Percentiles rank a stretch among this genome's conserved stretches.
Conservation (phyloP, 1,140 invertebrate species). For the Temnothorax nylanderi region DNA sequence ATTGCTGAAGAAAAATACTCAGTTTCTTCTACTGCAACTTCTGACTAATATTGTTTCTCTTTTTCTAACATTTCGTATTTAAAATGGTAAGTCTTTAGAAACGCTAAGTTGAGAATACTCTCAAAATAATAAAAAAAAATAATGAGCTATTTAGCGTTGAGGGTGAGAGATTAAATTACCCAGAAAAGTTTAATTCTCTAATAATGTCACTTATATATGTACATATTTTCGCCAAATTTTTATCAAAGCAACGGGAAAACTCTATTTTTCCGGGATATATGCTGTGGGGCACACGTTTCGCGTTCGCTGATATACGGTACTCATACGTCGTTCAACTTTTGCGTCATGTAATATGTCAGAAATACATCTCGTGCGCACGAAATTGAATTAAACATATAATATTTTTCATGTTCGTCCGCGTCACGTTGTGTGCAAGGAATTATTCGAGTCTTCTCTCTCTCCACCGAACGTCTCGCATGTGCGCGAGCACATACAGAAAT, state of each 20-base stretch:
- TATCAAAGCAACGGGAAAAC: not conserved
- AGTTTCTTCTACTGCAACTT: not conserved
- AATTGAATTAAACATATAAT: constrained; percentile 26
- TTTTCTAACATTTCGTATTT: not conserved
- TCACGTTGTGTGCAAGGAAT: not conserved
- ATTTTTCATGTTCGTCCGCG: constrained; percentile 22
- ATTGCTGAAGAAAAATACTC: not conserved
- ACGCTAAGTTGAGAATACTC: not conserved
- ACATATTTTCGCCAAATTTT: constrained; percentile 1
- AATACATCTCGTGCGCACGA: not conserved
- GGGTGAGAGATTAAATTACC: not conserved
- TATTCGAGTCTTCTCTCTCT: not conserved
- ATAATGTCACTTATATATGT: not conserved
- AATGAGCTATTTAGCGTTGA: not conserved
- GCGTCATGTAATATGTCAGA: constrained; percentile 16
- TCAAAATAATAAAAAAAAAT: constrained; percentile 1
- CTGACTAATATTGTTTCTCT: not conserved
- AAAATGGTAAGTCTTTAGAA: not conserved
- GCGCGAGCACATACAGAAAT: constrained; percentile 14
- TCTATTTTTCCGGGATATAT: not conserved
- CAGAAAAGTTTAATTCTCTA: constrained; percentile 14
- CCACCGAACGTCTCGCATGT: not conserved
- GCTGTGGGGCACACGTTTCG: not conserved
- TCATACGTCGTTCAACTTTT: constrained; percentile 10
- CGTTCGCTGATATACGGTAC: not conserved